Conservation (phyloP, 2,113 vertebrate species). For the Meriones unguiculatus region DNA sequence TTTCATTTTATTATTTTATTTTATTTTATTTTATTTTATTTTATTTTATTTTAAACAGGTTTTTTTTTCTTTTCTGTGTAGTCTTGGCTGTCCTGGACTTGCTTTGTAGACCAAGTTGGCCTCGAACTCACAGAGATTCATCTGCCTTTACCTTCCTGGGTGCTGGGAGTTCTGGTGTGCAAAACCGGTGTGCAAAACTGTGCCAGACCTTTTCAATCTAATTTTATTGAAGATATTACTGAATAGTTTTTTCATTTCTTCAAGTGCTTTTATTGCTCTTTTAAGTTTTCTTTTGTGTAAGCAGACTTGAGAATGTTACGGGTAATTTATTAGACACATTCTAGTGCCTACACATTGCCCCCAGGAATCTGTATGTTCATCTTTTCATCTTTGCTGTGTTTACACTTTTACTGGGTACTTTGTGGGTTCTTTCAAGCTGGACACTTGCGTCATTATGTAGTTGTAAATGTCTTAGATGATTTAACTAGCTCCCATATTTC, state of each 20-base stretch:
- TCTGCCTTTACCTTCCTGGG: no score
- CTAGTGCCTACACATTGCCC: background rate
- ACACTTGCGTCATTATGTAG: background rate
- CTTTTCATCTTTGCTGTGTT: background rate
- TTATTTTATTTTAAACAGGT: no score
- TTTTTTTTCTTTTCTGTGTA: no score
- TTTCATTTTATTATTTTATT: no score
- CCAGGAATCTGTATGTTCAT: background rate
- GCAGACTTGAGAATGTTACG: background rate
- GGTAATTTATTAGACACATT: background rate
- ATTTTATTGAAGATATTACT: background rate
- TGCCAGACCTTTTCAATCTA: background rate
- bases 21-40: no score
- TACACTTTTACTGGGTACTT: background rate
- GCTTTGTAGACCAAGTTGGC: no score
- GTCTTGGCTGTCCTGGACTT: no score
- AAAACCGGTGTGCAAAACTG: no score
- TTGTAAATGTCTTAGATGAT: background rate
- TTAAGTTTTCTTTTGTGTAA: background rate
- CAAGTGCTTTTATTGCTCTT: background rate
- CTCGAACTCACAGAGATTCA: no score
- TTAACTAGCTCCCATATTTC: background rate
- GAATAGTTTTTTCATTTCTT: background rate
- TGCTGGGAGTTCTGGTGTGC: no score
- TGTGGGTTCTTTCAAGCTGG: background rate